Percentiles rank a stretch among this genome's conserved stretches.
Conservation (phyloP, 2,113 vertebrate species). For the Noctilio leporinus region DNA sequence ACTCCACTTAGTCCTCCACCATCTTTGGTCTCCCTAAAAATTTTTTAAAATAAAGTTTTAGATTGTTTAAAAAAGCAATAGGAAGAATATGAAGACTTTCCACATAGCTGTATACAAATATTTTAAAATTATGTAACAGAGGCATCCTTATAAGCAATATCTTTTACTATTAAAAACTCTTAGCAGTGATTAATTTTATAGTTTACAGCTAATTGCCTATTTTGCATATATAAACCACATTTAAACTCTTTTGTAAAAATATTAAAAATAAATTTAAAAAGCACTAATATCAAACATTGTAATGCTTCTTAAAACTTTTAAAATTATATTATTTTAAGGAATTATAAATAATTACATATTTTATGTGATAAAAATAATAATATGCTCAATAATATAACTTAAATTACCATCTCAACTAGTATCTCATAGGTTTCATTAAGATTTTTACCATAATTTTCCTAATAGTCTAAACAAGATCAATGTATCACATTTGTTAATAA, state of each 20-base stretch:
- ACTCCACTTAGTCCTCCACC: too few relatives aligned
- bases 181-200: background rate
- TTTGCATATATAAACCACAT: background rate
- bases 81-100: background rate
- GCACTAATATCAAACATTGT: background rate
- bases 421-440: background rate
- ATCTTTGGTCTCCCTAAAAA: too few relatives aligned
- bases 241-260: background rate
- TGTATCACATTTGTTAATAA: background rate
- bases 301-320: background rate
- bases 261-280: background rate
- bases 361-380: constrained; percentile 7
- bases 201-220: background rate
- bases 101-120: background rate
- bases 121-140: background rate
- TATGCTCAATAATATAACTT: background rate
- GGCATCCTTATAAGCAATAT: background rate
- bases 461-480: background rate
- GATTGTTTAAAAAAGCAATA: background rate
- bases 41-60: background rate
- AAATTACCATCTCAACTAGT: background rate
- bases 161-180: background rate
- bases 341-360: background rate
- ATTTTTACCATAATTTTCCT: background rate
- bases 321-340: background rate